Conservation (phyloP, 1,140 invertebrate species). For the Magallana angulata region DNA sequence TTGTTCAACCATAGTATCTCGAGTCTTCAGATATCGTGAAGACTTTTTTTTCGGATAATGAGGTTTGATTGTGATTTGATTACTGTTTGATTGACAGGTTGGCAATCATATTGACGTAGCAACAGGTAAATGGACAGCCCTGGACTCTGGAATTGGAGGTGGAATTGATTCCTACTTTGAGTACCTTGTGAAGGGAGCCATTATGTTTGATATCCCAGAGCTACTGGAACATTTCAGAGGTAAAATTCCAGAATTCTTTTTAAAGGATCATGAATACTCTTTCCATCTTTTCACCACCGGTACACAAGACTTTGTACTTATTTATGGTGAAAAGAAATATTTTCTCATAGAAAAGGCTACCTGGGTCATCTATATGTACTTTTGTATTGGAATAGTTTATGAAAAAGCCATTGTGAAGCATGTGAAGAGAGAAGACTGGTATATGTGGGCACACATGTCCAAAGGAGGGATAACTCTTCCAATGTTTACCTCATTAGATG, state of each 20-base stretch:
- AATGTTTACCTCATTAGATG: constrained; percentile 98
- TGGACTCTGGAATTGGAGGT: constrained; percentile 93
- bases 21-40: too few species aligned
- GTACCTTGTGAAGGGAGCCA: constrained; percentile 97
- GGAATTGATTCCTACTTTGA: constrained; percentile 99
- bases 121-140: constrained; percentile 97
- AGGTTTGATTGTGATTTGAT: neutral
- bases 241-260: constrained; percentile 51
- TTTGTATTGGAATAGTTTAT: constrained; percentile 82
- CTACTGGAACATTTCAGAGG: constrained; percentile 93
- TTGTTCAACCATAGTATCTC: too few species aligned
- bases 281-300: too few species aligned
- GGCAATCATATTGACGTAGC: constrained; percentile 98
- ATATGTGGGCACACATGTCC: constrained; percentile 97
- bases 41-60: too few species aligned
- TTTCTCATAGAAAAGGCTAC: too few species aligned
- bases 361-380: neutral
- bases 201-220: constrained; percentile 87
- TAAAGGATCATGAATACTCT: too few species aligned
- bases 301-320: too few species aligned
- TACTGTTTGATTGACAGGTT: constrained; percentile 79
- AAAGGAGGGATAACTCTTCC: constrained; percentile 97
- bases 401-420: constrained; percentile 90
- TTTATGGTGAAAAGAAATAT: too few species aligned
- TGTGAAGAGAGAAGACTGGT: constrained; percentile 93